Base-by-base conservation (phyloP, 2,797 vertebrate genomes). In the Luscinia luscinia region DNA sequence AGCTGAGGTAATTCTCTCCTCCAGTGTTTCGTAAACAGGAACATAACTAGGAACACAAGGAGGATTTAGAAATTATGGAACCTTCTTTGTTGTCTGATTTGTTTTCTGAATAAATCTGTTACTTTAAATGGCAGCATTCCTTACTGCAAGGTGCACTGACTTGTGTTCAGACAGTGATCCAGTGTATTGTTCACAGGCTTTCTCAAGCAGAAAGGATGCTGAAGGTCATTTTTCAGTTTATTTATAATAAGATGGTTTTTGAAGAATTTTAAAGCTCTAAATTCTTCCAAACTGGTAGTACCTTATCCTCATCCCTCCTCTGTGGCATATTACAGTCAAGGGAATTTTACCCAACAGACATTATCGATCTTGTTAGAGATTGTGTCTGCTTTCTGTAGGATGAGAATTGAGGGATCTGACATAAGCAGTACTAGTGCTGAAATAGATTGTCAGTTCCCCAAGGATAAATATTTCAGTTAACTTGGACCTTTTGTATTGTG, bases 1-100 rank as follows among this genome's bases (percentile, higher is more conserved):
- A 49, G 98, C 99, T 0, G 98, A 98, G 98, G 98, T 98, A 97
- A 97, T 85, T 57, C 40, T 73, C 20, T 55, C 30, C 81, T 85
- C 72, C 34, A 64, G 2, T 58, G 49, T 94, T 96, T 94, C 54
- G 7, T 81, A 91, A 93, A 64, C 41, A 74, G 38, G 34, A 34
- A 34, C 34, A 34, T 69, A 57, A 30, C 45, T 90, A 68, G 67
- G 90, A 84, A 38, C n/a, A 62, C 36, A 62, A 68, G 51, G 45
- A 81, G 66, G 74, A 84, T 84, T 94, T 88, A 34, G 73, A 76
- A 76, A 59, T 77, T 84, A 41, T 14, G 41, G 73, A 77, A 54
- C 32, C 43, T 91, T 58, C 38, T 58, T 73, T 76, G 46, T 70
- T 90, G 59, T 20, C 38, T 55, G 69, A 70, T 89, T 41, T 75